phyloP scores from a whole-genome alignment of 2,113 vertebrate species.

The Paraplagusia blochii region DNA sequence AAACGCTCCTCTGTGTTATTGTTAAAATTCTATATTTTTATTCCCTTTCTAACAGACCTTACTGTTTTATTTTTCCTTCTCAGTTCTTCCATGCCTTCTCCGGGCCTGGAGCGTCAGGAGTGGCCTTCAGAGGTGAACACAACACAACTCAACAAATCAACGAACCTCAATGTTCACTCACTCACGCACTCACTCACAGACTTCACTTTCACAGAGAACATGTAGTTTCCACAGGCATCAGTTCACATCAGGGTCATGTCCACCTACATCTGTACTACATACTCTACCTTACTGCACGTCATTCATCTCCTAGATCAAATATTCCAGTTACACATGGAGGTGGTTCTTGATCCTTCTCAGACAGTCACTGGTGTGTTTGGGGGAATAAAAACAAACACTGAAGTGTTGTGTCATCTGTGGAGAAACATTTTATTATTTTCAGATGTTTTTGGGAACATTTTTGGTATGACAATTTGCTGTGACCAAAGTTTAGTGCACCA shows the following conservation, averaged over 20 bases:
- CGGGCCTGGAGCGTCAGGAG: conserved; percentile 64
- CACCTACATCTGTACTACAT: too few relatives aligned
- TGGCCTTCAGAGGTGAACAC: conserved; percentile 69
- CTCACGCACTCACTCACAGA: too few relatives aligned
- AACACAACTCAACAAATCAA: not conserved
- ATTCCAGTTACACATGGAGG: not conserved
- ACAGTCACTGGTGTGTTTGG: not conserved
- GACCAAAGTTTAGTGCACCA: too few relatives aligned
- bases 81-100: conserved; percentile 89
- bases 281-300: too few relatives aligned
- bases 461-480: too few relatives aligned
- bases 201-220: not conserved
- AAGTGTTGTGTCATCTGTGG: not conserved
- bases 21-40: not conserved
- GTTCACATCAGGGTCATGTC: not conserved
- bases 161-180: not conserved
- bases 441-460: too few relatives aligned
- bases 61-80: conserved; percentile 17
- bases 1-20: conserved; percentile 16
- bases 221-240: not conserved
- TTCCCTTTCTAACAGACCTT: not conserved
- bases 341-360: not conserved
- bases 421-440: too few relatives aligned
- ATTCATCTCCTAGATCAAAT: too few relatives aligned
- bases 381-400: not conserved